Conservation (phyloP, 2,797 vertebrate species). For the Cirrhinus mrigala region DNA sequence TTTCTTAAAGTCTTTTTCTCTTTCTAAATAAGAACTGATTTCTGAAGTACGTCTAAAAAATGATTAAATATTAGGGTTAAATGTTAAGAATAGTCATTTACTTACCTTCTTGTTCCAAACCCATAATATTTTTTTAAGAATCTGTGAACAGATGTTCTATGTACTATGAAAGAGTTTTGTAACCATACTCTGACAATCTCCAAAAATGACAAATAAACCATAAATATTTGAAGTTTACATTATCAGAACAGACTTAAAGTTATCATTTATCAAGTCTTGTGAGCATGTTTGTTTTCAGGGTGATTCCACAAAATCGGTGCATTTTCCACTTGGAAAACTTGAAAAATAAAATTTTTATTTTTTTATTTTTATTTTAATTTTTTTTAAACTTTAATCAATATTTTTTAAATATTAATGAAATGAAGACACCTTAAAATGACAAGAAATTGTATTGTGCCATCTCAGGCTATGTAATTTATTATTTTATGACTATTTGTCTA, state of each 20-base stretch:
- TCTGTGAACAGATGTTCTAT: not conserved
- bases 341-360: no score
- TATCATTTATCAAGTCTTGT: not conserved
- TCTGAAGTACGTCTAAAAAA: not conserved
- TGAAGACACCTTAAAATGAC: no score
- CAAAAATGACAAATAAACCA: not conserved
- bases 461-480: no score
- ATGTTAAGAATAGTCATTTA: not conserved
- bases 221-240: not conserved
- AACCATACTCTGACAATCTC: not conserved
- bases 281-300: not conserved
- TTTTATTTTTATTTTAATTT: no score
- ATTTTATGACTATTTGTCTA: no score
- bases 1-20: not conserved
- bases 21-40: not conserved
- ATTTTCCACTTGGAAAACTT: no score
- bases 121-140: not conserved
- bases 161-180: not conserved
- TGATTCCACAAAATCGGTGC: no score
- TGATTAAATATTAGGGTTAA: not conserved
- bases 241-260: not conserved
- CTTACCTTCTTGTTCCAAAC: not conserved
- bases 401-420: no score
- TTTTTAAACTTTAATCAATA: no score
- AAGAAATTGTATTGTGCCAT: no score